These are phyloP conservation scores for Struthidea cinerea DNA, from an alignment of 2,113 vertebrate species.

Conservation along the genomic window DNA sequence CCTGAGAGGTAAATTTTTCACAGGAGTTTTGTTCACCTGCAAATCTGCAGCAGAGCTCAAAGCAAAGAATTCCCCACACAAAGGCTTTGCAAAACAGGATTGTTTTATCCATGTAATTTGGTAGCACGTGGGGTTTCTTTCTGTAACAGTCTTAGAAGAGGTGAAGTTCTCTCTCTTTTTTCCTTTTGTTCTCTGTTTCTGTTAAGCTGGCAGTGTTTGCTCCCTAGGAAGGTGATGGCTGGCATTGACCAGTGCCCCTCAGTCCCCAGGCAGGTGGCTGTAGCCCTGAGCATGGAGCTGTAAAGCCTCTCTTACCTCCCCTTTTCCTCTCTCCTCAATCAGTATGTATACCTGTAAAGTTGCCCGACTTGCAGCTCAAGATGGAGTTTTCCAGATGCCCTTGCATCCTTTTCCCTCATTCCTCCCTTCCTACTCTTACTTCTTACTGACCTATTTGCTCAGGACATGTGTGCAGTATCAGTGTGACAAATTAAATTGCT, in stretches of 20 bases:
- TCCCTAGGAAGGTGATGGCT: not conserved
- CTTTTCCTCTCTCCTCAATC: not conserved
- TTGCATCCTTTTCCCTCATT: not conserved
- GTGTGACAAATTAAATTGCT: not conserved
- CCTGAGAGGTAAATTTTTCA: not conserved
- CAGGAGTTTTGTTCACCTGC: not conserved
- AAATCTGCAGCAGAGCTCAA: not conserved
- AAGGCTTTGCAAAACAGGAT: not conserved
- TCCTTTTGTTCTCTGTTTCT: not conserved
- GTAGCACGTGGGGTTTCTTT: not conserved
- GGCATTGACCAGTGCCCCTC: not conserved
- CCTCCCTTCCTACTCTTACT: not conserved
- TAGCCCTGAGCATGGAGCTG: not conserved
- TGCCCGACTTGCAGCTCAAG: not conserved
- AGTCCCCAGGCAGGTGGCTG: not conserved
- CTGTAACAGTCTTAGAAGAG: not conserved
- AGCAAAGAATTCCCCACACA: not conserved
- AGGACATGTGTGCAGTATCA: not conserved
- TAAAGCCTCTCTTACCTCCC: not conserved
- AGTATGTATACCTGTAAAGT: not conserved
- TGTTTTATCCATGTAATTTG: not conserved
- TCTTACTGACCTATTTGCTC: not conserved
- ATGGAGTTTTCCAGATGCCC: not conserved
- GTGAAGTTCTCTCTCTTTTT: not conserved
- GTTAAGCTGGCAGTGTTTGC: not conserved